These are phyloP conservation scores for Spinus olivaceus DNA, from an alignment of 2,797 vertebrate genomes.

Conservation along the genomic window DNA sequence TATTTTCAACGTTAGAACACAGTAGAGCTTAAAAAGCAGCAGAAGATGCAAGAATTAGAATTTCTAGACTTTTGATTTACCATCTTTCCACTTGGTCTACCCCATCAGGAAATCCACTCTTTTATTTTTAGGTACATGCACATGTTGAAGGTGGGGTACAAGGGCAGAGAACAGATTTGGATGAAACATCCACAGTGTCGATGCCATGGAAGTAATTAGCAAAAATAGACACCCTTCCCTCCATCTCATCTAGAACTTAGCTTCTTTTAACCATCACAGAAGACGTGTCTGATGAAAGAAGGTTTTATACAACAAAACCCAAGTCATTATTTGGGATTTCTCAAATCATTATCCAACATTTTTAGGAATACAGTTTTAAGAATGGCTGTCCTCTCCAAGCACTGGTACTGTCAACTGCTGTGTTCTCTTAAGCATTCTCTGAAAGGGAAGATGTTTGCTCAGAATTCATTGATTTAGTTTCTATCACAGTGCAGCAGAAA, in stretches of 20 bases:
- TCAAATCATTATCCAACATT: neutral
- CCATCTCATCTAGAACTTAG: neutral
- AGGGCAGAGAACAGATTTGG: neutral
- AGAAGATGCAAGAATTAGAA: neutral
- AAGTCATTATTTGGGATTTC: neutral
- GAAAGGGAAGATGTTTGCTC: neutral
- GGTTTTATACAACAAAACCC: neutral
- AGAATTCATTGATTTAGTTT: neutral
- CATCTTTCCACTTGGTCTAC: neutral
- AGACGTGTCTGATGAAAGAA: neutral
- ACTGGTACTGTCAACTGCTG: neutral
- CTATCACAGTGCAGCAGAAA: conserved; percentile 8
- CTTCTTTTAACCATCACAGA: neutral
- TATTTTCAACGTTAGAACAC: neutral
- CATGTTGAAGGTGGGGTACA: neutral
- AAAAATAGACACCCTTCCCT: neutral
- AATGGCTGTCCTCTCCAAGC: neutral
- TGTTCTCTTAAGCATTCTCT: neutral
- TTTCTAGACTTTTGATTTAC: neutral
- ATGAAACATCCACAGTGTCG: neutral
- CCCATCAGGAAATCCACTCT: neutral
- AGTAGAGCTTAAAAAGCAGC: neutral
- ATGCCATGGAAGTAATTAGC: neutral
- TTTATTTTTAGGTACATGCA: neutral
- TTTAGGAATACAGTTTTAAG: neutral